A percentile compares a stretch with the other conserved stretches of the same genome.
phyloP scores from a whole-genome alignment of 2,113 vertebrate genomes.

The Sinocyclocheilus grahami region DNA sequence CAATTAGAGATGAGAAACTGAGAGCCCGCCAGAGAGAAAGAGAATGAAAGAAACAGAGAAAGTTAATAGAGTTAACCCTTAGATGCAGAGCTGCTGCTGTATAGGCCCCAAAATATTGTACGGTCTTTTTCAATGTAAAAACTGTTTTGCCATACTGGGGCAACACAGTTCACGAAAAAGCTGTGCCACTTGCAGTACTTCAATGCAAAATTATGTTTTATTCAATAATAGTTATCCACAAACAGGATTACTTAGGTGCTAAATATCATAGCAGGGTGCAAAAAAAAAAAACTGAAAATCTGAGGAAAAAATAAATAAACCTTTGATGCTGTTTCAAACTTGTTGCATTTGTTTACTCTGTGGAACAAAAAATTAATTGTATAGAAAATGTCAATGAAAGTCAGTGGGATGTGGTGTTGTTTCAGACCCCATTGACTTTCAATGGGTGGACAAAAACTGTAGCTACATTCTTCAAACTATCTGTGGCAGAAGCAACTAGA shows the following conservation, averaged over 20 bases:
- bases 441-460: background rate
- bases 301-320: background rate
- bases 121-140: background rate
- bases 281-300: too few species aligned
- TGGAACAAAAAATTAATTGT: too few species aligned
- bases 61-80: slow-evolving; percentile 43
- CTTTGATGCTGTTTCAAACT: too few species aligned
- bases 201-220: background rate
- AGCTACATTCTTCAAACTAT: background rate
- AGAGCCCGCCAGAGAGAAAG: slow-evolving; percentile 40
- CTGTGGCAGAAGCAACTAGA: background rate
- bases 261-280: background rate
- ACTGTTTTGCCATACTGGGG: background rate
- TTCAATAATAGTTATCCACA: background rate
- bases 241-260: background rate
- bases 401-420: too few species aligned
- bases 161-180: background rate
- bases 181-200: background rate
- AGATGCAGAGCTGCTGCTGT: background rate
- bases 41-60: slow-evolving; percentile 31
- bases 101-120: background rate
- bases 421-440: background rate
- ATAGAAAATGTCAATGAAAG: too few species aligned
- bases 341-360: too few species aligned
- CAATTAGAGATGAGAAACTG: slow-evolving; percentile 62